A percentile compares a stretch with the other conserved stretches of the same genome.
Evolutionary conservation across 2,888 invertebrate genomes (phyloP).

Genomic region (Pimpla rufipes): DNA sequence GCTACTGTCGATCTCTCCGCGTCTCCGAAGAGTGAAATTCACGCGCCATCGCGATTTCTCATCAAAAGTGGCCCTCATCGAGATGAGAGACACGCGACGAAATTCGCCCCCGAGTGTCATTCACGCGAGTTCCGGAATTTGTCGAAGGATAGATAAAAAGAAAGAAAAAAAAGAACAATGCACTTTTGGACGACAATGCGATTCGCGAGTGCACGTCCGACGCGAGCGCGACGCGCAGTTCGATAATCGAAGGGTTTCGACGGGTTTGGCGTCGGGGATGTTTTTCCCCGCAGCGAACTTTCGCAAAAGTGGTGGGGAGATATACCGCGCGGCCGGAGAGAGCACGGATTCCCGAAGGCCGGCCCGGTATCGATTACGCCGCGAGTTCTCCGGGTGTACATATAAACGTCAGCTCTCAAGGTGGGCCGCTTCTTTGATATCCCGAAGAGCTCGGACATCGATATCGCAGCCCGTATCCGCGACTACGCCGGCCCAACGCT

Average conservation of each 20-base stretch:
- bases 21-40: constrained; percentile 58
- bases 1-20: constrained; percentile 58
- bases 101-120: constrained; percentile 64
- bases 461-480: constrained; percentile 63
- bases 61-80: constrained; percentile 47
- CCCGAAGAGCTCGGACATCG: constrained; percentile 63
- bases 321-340: constrained; percentile 2
- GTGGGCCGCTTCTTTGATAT: constrained; percentile 70
- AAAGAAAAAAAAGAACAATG: constrained; percentile 14
- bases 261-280: constrained; percentile 31
- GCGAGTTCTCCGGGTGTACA: constrained; percentile 65
- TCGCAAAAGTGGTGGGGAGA: constrained; percentile 19
- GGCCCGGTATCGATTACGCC: constrained; percentile 68
- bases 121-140: constrained; percentile 42
- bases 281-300: constrained; percentile 32
- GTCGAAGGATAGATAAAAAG: too few species aligned
- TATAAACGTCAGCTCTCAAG: constrained; percentile 68
- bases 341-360: constrained; percentile 65
- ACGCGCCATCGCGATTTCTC: constrained; percentile 45
- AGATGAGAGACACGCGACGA: constrained; percentile 43
- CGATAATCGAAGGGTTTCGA: neutral
- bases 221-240: constrained; percentile 37
- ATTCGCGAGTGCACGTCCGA: constrained; percentile 58
- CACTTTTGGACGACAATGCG: constrained; percentile 2
- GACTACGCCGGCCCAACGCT: constrained; percentile 44